Evolutionary conservation across 2,797 vertebrate species (phyloP), one percentile per base, ranked within the genome.

Genomic region (Spinus pinus): DNA sequence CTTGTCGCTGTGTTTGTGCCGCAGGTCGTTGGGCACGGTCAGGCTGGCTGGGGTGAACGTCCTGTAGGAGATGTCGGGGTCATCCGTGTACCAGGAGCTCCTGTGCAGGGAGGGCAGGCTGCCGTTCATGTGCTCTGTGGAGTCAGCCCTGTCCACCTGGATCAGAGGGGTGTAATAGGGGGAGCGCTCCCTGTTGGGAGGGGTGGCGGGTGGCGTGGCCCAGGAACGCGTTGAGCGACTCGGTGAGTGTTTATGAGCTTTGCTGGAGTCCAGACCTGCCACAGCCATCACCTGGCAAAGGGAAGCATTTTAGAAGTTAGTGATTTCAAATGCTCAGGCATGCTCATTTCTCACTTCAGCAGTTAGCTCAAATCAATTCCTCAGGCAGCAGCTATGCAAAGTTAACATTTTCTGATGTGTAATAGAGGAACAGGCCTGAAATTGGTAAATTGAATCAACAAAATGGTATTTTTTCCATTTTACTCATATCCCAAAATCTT

Each of bases 61-160:
- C 97, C 98, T 98, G 98, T 99, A 99, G 90, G 98, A 98, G 96
- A 98, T 98, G 80, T 99, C 98, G 0, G 98, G 98, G 90, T 99
- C 99, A 1, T 99, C 99, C 1, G 99, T 99, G 98, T 99, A 99
- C 99, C 99, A 99, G 9, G 99, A 99, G 97, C 99, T 99, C 96
- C 99, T 99, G 37, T 99, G 98, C 96, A 99, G 94, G 37, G 99
- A 99, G 2, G 99, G 98, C 70, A 99, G 98, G 97, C 99, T 99
- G 81, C 99, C 98, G 0, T 98, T 98, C 96, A 98, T 98, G 69
- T 97, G 94, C 44, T 99, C 99, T 67, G 98, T 98, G 78, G 98
- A 98, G 88, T 98, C 98, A 1, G 98, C 97, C 75, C 98, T 98
- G 69, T 99, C 99, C 58, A 99, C 99, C 30, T 98, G 98, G 97